Percentiles rank a stretch among this genome's conserved stretches.
Conservation (phyloP, 2,797 vertebrate species). For the Eulemur rubriventer region DNA sequence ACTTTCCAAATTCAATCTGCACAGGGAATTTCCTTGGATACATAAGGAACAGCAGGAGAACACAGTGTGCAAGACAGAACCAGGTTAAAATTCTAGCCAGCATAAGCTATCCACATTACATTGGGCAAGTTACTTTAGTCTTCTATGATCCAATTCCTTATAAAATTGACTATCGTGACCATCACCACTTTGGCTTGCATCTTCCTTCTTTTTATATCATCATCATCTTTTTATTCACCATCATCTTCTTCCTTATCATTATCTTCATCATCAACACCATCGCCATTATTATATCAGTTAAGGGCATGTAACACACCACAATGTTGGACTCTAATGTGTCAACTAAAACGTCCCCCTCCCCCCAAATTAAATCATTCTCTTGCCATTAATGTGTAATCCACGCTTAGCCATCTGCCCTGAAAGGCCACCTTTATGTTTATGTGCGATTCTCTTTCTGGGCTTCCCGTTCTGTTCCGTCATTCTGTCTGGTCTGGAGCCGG, state of each 20-base stretch:
- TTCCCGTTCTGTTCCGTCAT: background rate
- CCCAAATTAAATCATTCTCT: background rate
- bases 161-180: no score
- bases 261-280: background rate
- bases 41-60: rapidly evolving
- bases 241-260: background rate
- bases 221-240: background rate
- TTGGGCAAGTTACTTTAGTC: background rate
- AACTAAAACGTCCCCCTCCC: rapidly evolving
- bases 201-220: background rate
- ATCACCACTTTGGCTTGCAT: background rate
- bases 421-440: background rate
- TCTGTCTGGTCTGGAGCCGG: background rate
- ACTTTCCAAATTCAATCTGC: background rate
- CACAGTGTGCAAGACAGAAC: rapidly evolving
- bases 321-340: no score
- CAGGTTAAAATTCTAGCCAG: background rate
- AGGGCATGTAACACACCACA: background rate
- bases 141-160: background rate
- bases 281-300: background rate
- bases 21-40: background rate
- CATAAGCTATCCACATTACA: rapidly evolving
- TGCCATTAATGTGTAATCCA: rapidly evolving
- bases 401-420: background rate
- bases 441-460: background rate